Conservation (phyloP, 2,797 vertebrate species). For the Decapterus maruadsi region DNA sequence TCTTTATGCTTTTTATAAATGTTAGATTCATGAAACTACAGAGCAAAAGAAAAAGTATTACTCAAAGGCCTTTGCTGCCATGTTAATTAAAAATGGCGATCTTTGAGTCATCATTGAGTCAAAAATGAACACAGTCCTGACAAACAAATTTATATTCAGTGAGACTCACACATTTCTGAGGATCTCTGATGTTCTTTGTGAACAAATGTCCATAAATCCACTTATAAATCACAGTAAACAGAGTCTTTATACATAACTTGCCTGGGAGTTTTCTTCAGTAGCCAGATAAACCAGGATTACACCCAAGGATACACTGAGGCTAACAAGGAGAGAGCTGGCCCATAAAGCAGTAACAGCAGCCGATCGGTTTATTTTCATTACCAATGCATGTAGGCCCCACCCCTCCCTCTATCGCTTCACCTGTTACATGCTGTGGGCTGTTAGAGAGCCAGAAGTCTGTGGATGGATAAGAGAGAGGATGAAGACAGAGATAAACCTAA, state of each 20-base stretch:
- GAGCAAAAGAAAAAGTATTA: neutral
- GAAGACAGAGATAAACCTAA: too few relatives aligned
- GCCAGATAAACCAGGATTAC: neutral
- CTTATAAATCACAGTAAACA: neutral
- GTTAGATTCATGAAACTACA: too few relatives aligned
- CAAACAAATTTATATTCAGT: neutral
- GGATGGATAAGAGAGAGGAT: too few relatives aligned
- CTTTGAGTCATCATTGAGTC: neutral
- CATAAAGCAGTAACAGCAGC: too few relatives aligned
- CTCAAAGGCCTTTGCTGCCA: neutral
- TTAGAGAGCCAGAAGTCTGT: too few relatives aligned
- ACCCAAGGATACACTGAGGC: neutral
- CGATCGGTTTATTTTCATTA: too few relatives aligned
- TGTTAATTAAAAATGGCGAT: neutral
- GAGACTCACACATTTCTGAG: neutral
- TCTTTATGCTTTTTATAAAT: too few relatives aligned
- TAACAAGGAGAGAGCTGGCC: neutral
- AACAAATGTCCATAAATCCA: neutral
- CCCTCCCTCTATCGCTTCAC: too few relatives aligned
- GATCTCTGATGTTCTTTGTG: neutral
- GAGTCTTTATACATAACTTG: too few relatives aligned
- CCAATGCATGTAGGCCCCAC: too few relatives aligned
- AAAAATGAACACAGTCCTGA: neutral
- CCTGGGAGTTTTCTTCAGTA: neutral
- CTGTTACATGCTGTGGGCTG: too few relatives aligned